Evolutionary conservation across 1,140 invertebrate genomes (phyloP), one percentile per base, ranked within the genome.

Genomic region (Ridgeia piscesae): DNA sequence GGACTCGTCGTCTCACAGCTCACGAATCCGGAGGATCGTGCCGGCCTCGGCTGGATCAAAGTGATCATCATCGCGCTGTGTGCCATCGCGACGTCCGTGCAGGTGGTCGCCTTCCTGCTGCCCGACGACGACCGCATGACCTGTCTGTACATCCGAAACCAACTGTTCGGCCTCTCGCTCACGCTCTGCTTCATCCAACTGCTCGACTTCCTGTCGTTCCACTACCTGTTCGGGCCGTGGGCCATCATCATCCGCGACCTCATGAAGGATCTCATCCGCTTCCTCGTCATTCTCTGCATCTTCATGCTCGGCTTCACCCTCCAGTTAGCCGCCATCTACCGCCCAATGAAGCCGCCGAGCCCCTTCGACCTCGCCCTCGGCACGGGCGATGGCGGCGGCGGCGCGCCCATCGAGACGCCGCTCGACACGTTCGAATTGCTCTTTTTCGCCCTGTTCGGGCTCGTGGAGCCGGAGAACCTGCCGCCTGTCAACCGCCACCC

Each of bases 231-330:
- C 95, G 99, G 99, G 77, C 99, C 99, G 0, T 99, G 99, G 99
- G 97, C 97, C 6, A 97, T 97, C 92, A 97, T 97, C 94, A 97
- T 97, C 94, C 94, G 96, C 33, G 96, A 96, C 94, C 94, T 96
- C n/a, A 96, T 96, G 94, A 96, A 96, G 92, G 97, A 99, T 96
- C 96, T 99, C 93, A 98, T 98, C 9, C 97, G 99, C 93, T 99
- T 99, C 96, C 96, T 99, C 92, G 99, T 99, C 34, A 99, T 99
- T 14, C 96, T 99, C 94, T 97, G 98, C 31, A 99, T 99, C 95
- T 99, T 99, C 96, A 98, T 99, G 93, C 98, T 99, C 95, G 99
- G 99, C 90, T 99, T 99, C 95, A 99, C 99, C 0, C 98, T 99
- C 97, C 98, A 99, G 94, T 98, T 99, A 90, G 98, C 99, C 27